These are phyloP conservation scores for Heteropelma amictum DNA, from an alignment of 2,888 invertebrate species.

Conservation along the genomic window DNA sequence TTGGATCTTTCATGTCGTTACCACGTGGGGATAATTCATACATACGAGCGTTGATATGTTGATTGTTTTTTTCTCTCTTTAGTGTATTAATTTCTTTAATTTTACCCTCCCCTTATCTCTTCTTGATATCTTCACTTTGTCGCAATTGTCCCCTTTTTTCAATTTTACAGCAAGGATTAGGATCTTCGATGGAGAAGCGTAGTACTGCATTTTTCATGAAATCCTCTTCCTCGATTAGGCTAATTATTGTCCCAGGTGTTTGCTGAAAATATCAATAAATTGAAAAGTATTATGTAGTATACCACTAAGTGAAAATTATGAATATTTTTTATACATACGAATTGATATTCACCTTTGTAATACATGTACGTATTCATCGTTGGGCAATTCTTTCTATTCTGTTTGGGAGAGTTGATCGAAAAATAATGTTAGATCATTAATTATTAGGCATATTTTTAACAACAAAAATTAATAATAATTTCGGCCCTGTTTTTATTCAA, in stretches of 20 bases:
- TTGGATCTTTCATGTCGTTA: conserved; percentile 27
- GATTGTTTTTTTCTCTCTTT: conserved; percentile 60
- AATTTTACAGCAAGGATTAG: conserved; percentile 70
- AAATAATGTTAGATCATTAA: neutral
- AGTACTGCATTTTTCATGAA: conserved; percentile 63
- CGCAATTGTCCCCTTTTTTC: conserved; percentile 26
- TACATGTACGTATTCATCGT: conserved; percentile 95
- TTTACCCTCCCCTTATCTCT: conserved; percentile 34
- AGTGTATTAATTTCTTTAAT: conserved; percentile 55
- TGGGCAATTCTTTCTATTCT: conserved; percentile 91
- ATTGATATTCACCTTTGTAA: conserved; percentile 86
- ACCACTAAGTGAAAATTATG: neutral
- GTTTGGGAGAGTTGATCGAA: conserved; percentile 63
- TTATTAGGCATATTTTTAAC: neutral
- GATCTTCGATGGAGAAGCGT: conserved; percentile 71
- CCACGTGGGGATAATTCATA: conserved; percentile 47
- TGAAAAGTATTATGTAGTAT: neutral
- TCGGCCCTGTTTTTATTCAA: too few relatives aligned
- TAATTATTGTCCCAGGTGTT: conserved; percentile 89
- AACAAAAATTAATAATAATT: neutral
- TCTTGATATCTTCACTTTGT: conserved; percentile 16
- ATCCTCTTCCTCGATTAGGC: conserved; percentile 79
- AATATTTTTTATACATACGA: neutral
- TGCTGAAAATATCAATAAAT: conserved; percentile 80
- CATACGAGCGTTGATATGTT: conserved; percentile 64